phyloP scores from a whole-genome alignment of 1,140 invertebrate species.

The Brachionus calyciflorus region DNA sequence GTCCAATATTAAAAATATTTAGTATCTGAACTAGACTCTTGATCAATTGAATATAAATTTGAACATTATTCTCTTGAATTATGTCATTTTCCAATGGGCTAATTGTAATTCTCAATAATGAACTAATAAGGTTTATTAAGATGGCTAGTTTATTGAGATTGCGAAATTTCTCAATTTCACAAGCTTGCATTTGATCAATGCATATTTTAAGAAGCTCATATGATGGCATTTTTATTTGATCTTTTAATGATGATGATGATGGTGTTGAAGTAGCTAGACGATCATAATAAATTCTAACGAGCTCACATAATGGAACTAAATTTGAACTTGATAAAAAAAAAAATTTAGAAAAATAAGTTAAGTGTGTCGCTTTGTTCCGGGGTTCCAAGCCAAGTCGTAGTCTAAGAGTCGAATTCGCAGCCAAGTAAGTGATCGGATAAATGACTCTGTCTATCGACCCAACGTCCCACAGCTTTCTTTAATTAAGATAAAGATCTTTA shows the following conservation, averaged over 20 bases:
- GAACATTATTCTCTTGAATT: not conserved
- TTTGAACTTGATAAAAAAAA: not conserved
- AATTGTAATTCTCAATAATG: not conserved
- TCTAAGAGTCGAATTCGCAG: too few species aligned
- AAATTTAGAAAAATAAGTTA: too few species aligned
- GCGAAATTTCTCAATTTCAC: conserved; percentile 39
- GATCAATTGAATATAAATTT: not conserved
- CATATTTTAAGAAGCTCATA: conserved; percentile 39
- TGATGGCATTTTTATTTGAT: conserved; percentile 11
- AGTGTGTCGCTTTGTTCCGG: too few species aligned
- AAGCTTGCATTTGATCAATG: conserved; percentile 38
- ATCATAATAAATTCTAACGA: not conserved
- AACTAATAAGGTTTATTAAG: conserved; percentile 14
- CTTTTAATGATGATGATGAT: not conserved
- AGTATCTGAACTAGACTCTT: conserved; percentile 42
- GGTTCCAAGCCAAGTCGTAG: too few species aligned
- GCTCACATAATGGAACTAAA: conserved; percentile 14
- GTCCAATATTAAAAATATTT: conserved; percentile 31
- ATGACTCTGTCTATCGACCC: too few species aligned
- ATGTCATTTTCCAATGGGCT: not conserved
- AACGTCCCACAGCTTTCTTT: too few species aligned
- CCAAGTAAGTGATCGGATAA: too few species aligned
- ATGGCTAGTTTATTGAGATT: conserved; percentile 39
- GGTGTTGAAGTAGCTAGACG: not conserved
- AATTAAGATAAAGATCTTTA: too few species aligned